Base-by-base conservation (phyloP, 2,113 vertebrate genomes). In the Climacteris rufus region DNA sequence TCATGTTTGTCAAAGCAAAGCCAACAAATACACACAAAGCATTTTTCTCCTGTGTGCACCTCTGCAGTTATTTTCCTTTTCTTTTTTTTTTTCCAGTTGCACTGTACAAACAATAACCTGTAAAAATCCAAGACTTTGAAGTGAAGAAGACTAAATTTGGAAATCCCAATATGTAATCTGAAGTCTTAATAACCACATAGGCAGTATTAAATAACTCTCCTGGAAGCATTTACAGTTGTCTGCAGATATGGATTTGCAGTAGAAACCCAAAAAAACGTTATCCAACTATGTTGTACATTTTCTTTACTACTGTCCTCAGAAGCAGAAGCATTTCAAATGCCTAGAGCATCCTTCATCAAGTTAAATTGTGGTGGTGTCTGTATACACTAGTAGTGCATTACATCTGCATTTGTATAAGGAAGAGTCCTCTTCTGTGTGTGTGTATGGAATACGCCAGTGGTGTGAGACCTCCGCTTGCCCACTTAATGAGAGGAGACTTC, bases 331-430 rank as follows among this genome's bases (percentile, higher is more conserved):
- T 91, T 94, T 85, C 68, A 49, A 69, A 87, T 33, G 23, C 45
- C 45, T 31, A 82, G 69, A 76, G 39, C 54, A 63, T 45, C 33
- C 3, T 59, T 80, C n/a, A 24, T 72, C 31, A 44, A 66, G 79
- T 74, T 69, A 39, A 59, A 86, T 33, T 31, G 28, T 80, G 54
- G 25, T 88, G 30, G 49, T 90, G 75, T 52, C 86, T 69, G 25
- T 60, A 10, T 25, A 59, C 63, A 83, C 59, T 15, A 59, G 50
- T 71, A 56, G 93, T 94, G 94, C 93, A 96, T 95, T 94, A 88
- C 72, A 86, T 86, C 92, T 92, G 96, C 93, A 96, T 95, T 96
- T 93, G 69, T 89, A 18, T n/a, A 95, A 86, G 15, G 3, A 81
- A 83, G 53, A 87, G 86, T 47, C 24, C 89, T 52, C 24, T 90